Conservation (phyloP, 2,113 vertebrate species). For the Clinocottus analis region DNA sequence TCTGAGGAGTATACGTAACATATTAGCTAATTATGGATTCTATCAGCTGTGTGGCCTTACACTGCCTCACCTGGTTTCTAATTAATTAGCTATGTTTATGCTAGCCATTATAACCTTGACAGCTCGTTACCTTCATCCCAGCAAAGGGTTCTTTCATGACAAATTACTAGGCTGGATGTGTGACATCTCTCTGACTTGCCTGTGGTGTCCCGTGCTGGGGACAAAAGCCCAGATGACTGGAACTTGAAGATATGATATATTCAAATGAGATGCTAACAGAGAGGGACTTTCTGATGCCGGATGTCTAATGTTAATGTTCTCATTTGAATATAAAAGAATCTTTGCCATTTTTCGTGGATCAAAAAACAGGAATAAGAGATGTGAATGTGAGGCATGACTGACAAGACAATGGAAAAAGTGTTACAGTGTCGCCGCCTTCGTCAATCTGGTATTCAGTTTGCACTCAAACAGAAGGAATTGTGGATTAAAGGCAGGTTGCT, state of each 20-base stretch:
- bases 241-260: constrained; percentile 86
- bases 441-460: constrained; percentile 52
- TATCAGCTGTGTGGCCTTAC: constrained; percentile 54
- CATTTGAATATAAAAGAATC: constrained; percentile 87
- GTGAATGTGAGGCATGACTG: constrained; percentile 75
- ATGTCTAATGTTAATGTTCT: constrained; percentile 87
- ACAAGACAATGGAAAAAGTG: constrained; percentile 84
- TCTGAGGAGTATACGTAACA: constrained; percentile 44
- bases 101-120: constrained; percentile 78
- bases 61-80: constrained; percentile 70
- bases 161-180: constrained; percentile 75
- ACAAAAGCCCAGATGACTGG: constrained; percentile 83
- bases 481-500: constrained; percentile 58
- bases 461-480: constrained; percentile 35
- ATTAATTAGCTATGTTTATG: constrained; percentile 83
- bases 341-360: constrained; percentile 76
- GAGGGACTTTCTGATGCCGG: constrained; percentile 79
- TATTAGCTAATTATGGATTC: constrained; percentile 70
- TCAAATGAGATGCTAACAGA: constrained; percentile 85
- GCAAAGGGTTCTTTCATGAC: constrained; percentile 79
- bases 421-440: constrained; percentile 66
- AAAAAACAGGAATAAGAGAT: constrained; percentile 76
- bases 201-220: constrained; percentile 80
- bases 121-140: constrained; percentile 79
- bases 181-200: constrained; percentile 79